A percentile compares a stretch with the other conserved stretches of the same genome.
Evolutionary conservation across 2,888 invertebrate genomes (phyloP).

Genomic region (Agrenia bidenticulata): DNA sequence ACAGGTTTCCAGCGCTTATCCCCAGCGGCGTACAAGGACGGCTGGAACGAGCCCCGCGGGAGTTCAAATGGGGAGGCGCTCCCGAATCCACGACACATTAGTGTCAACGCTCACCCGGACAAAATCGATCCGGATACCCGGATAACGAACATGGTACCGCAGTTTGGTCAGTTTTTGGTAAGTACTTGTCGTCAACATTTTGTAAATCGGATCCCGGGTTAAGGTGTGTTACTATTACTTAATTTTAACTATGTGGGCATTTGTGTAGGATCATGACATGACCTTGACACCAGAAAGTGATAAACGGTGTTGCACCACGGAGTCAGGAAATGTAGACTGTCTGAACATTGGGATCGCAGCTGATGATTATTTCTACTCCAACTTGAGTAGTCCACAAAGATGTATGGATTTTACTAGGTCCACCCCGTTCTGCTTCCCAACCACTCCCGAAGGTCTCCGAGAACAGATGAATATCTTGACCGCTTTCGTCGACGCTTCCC

Average conservation of each 20-base stretch:
- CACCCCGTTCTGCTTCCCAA: slow-evolving; percentile 50
- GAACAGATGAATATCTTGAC: slow-evolving; percentile 52
- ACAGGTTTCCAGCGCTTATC: slow-evolving; percentile 48
- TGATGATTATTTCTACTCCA: slow-evolving; percentile 47
- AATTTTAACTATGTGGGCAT: too few species aligned
- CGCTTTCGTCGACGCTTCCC: slow-evolving; percentile 49
- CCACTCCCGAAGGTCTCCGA: slow-evolving; percentile 39
- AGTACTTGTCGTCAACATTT: neutral
- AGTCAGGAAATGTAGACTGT: slow-evolving; percentile 42
- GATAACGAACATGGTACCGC: slow-evolving; percentile 49
- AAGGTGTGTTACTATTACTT: too few species aligned
- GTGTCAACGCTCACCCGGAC: slow-evolving; percentile 67
- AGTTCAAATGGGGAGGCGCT: slow-evolving; percentile 64
- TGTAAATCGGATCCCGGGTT: neutral
- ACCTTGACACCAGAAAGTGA: slow-evolving; percentile 18
- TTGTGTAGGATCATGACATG: too few species aligned
- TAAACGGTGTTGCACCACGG: slow-evolving; percentile 40
- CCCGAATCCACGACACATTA: slow-evolving; percentile 76
- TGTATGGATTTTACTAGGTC: slow-evolving; percentile 52
- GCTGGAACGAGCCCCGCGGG: slow-evolving; percentile 55
- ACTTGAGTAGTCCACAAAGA: slow-evolving; percentile 33
- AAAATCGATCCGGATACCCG: slow-evolving; percentile 60
- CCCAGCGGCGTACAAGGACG: slow-evolving; percentile 52
- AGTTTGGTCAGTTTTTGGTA: slow-evolving; percentile 43
- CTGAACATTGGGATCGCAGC: slow-evolving; percentile 43